phyloP scores from a whole-genome alignment of 2,888 invertebrate species.

The Rotaria sp. region DNA sequence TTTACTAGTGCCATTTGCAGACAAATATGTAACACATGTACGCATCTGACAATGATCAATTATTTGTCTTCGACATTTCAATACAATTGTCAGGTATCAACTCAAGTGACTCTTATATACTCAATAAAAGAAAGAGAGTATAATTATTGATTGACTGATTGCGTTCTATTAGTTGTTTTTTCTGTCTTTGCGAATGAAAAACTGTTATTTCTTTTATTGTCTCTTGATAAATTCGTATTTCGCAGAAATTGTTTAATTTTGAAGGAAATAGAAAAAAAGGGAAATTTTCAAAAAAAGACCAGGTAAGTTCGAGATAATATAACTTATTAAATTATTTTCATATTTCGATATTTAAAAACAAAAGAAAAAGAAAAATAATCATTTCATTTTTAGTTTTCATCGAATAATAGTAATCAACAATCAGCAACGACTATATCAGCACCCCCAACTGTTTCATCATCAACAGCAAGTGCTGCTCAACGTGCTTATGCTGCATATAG shows the following conservation, averaged over 20 bases:
- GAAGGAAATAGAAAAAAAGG: background rate
- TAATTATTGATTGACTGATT: background rate
- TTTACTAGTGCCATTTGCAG: constrained; percentile 9
- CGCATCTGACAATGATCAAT: background rate
- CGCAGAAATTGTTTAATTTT: background rate
- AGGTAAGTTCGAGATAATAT: background rate
- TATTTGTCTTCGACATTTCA: background rate
- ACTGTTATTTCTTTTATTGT: background rate
- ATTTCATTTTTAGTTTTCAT: background rate
- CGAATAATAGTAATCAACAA: background rate
- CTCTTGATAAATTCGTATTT: background rate
- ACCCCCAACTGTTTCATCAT: background rate
- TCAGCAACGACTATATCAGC: background rate
- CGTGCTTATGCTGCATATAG: constrained; percentile 1
- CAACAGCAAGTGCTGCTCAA: background rate
- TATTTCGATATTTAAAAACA: too few relatives aligned
- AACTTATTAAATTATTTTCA: too few relatives aligned
- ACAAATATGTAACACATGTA: background rate
- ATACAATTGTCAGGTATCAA: constrained; percentile 15
- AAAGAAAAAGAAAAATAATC: too few relatives aligned
- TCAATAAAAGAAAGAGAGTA: background rate
- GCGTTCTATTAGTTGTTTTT: background rate
- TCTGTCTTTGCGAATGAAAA: background rate
- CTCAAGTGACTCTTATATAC: background rate
- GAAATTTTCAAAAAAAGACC: background rate